Evolutionary conservation across 1,140 invertebrate species (phyloP).

Genomic region (Drosophila yakuba): DNA sequence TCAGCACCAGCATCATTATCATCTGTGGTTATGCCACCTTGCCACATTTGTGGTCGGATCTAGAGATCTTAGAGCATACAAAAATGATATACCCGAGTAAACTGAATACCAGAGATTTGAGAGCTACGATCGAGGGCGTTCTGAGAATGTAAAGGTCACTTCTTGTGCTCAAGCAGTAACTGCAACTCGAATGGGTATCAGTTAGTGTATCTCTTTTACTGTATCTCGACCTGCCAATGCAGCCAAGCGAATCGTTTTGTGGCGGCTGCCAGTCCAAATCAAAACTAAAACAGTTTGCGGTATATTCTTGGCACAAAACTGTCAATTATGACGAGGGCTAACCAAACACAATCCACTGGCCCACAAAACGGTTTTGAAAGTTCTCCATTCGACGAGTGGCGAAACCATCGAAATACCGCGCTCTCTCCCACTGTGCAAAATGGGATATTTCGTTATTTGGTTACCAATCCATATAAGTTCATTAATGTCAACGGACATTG

Average conservation of each 20-base stretch:
- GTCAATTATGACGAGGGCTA: conserved; percentile 72
- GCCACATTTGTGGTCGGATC: conserved; percentile 50
- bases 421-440: conserved; percentile 2
- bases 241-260: conserved; percentile 64
- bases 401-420: neutral
- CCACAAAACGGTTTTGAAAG: conserved; percentile 43
- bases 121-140: conserved; percentile 18
- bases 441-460: conserved; percentile 13
- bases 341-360: conserved; percentile 24
- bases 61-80: neutral
- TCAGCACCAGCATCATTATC: conserved; percentile 37
- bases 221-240: conserved; percentile 59
- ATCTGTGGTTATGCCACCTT: conserved; percentile 74
- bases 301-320: conserved; percentile 80
- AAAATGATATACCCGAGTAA: conserved; percentile 11
- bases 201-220: conserved; percentile 47
- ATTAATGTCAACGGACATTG: conserved; percentile 75
- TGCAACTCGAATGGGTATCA: conserved; percentile 31
- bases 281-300: conserved; percentile 76
- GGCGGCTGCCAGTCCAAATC: conserved; percentile 58
- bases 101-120: conserved; percentile 8
- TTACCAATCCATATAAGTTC: conserved; percentile 75
- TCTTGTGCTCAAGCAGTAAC: conserved; percentile 17
- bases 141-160: conserved; percentile 72
- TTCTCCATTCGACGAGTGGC: conserved; percentile 30